Conservation (phyloP, 2,797 vertebrate species). For the Craterocephalus amniculus region DNA sequence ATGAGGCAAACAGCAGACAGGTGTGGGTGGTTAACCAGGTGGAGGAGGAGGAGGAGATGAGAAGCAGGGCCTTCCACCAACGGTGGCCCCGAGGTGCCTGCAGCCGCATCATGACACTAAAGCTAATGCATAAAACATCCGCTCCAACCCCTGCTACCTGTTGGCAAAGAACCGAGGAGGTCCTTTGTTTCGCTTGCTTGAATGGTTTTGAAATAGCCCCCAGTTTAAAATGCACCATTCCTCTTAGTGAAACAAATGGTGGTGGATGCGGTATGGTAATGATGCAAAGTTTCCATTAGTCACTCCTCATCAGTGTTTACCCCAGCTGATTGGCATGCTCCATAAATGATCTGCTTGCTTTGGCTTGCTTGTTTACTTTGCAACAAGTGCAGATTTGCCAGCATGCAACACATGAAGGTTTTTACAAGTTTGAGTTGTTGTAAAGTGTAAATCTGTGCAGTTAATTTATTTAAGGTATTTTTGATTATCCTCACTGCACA, state of each 20-base stretch:
- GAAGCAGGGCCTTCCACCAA: too few relatives aligned
- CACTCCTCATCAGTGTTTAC: conserved; percentile 45
- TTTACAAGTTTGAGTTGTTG: conserved; percentile 20
- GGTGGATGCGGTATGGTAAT: conserved; percentile 37
- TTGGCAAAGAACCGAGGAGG: conserved; percentile 28
- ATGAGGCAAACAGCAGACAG: too few relatives aligned
- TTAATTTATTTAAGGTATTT: conserved; percentile 5
- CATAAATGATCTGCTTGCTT: conserved; percentile 57
- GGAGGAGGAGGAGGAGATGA: too few relatives aligned
- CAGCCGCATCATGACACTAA: not conserved
- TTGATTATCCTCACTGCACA: conserved; percentile 13
- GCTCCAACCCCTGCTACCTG: conserved; percentile 43
- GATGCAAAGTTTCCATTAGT: conserved; percentile 51
- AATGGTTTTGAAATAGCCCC: conserved; percentile 32
- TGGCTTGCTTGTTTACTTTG: conserved; percentile 53
- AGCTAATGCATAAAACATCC: conserved; percentile 52
- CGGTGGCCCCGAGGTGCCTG: too few relatives aligned
- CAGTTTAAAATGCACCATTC: conserved; percentile 30
- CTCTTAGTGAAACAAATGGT: conserved; percentile 37
- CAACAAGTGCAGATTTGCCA: conserved; percentile 32
- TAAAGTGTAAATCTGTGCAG: conserved; percentile 10
- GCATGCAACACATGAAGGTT: conserved; percentile 31
- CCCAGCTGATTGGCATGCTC: conserved; percentile 50
- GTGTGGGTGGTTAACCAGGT: too few relatives aligned
- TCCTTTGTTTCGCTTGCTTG: conserved; percentile 39